A percentile compares a stretch with the other conserved stretches of the same genome.
phyloP scores from a whole-genome alignment of 2,888 invertebrate species.

The Drosophila neotestacea region DNA sequence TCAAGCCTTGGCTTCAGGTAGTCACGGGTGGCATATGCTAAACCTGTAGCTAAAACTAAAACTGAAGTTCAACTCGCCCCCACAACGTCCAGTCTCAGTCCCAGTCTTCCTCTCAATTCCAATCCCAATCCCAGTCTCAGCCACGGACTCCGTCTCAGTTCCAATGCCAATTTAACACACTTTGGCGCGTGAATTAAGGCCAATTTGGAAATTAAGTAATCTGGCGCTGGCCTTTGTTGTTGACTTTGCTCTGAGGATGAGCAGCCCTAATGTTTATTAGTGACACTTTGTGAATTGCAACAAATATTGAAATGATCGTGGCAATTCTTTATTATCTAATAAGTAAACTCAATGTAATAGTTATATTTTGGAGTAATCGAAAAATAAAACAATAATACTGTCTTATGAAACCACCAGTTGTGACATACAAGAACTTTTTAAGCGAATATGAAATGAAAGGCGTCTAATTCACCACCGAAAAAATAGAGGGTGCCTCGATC shows the following conservation, averaged over 20 bases:
- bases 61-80: constrained; percentile 54
- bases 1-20: constrained; percentile 55
- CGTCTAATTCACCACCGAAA: too few relatives aligned
- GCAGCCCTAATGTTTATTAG: constrained; percentile 67
- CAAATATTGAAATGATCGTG: constrained; percentile 44
- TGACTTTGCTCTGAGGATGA: constrained; percentile 15
- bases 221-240: constrained; percentile 58
- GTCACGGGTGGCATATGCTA: constrained; percentile 82
- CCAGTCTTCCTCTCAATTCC: constrained; percentile 4
- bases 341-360: not conserved
- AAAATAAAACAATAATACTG: too few relatives aligned
- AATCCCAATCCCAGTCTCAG: not conserved
- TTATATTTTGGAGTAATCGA: too few relatives aligned
- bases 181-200: constrained; percentile 84
- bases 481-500: too few relatives aligned
- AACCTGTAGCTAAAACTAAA: constrained; percentile 52
- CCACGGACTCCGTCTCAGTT: constrained; percentile 1
- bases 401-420: too few relatives aligned
- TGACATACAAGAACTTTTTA: too few relatives aligned
- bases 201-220: constrained; percentile 84
- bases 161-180: constrained; percentile 82
- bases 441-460: too few relatives aligned
- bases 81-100: constrained; percentile 37
- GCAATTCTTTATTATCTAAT: constrained; percentile 1
- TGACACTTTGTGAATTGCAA: constrained; percentile 60